Evolutionary conservation across 2,113 vertebrate genomes (phyloP).

Genomic region (Pristiophorus japonicus): DNA sequence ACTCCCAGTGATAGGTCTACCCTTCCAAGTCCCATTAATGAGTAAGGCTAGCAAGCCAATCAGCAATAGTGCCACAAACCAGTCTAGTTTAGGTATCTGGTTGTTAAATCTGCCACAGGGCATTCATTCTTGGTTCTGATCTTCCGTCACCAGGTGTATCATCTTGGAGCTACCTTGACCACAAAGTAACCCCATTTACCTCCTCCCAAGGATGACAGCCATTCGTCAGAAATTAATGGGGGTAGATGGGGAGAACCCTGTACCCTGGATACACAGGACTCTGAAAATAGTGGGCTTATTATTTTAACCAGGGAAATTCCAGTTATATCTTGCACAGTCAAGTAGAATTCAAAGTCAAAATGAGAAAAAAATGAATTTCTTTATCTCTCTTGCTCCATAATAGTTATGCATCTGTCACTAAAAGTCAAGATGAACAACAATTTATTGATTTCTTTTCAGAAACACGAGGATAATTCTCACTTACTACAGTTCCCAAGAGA

Average conservation of each 20-base stretch:
- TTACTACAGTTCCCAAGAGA: background rate
- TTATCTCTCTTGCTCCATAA: background rate
- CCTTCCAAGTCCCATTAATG: background rate
- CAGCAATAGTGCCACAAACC: background rate
- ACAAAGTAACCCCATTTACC: background rate
- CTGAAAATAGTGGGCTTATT: background rate
- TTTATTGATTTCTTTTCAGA: background rate
- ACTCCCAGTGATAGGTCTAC: background rate
- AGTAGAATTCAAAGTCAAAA: background rate
- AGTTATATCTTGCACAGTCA: background rate
- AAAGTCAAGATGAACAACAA: background rate
- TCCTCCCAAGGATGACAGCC: background rate
- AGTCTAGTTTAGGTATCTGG: background rate
- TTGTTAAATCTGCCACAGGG: background rate
- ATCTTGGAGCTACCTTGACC: background rate
- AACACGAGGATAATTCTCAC: background rate
- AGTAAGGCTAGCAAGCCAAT: background rate
- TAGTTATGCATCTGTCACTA: background rate
- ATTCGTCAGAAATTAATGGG: background rate
- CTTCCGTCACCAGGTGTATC: background rate
- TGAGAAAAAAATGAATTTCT: background rate
- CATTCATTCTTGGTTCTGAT: background rate
- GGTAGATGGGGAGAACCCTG: too few species aligned
- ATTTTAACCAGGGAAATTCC: background rate
- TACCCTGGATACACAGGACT: background rate